Evolutionary conservation across 2,113 vertebrate species (phyloP), one percentile per base, ranked within the genome.

Genomic region (Cavia aperea): DNA sequence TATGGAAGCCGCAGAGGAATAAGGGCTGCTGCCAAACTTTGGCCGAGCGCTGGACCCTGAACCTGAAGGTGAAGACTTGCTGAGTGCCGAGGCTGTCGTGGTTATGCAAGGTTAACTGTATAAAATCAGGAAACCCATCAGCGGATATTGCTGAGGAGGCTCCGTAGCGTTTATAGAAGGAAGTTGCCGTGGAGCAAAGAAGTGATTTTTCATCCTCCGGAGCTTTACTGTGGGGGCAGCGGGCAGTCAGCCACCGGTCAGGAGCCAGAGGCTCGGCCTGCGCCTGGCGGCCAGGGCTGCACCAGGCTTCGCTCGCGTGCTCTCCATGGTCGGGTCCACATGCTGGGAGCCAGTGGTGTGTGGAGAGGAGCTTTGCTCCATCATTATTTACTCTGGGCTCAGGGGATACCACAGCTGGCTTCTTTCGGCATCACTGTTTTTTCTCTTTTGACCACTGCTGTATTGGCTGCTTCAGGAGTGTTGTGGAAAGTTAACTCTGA

Each of bases 321-420:
- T 94, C 91, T 83, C 91, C 36, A 88, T 94, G 94, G 82, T 83
- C 87, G 88, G 24, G 51, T 54, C 51, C 78, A 54, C 92, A 82
- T 83, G 54, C 91, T 85, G 90, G 96, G 95, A 96, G 79, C 73
- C 87, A 95, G 91, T 56, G 90, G 60, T 83, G 84, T 90, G 81
- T 81, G 89, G 88, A 93, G 93, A 94, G 92, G 95, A 96, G 93
- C 73, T 94, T 92, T 91, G 68, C 82, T 90, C 88, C 81, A 12
- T 87, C 58, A 94, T 93, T 96, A 92, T 96, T 97, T 96, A 91
- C 86, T 95, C 96, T 96, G 96, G 96, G 78, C 36, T 88, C 77
- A 93, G 92, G 91, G 94, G 94, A 93, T 81, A 86, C 95, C 86
- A 11, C 91, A 96, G 96, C 94, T 93, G 88, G 86, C 93, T 95